These are phyloP conservation scores for Bombus confusus DNA, from an alignment of 1,140 invertebrate species.

Conservation along the genomic window DNA sequence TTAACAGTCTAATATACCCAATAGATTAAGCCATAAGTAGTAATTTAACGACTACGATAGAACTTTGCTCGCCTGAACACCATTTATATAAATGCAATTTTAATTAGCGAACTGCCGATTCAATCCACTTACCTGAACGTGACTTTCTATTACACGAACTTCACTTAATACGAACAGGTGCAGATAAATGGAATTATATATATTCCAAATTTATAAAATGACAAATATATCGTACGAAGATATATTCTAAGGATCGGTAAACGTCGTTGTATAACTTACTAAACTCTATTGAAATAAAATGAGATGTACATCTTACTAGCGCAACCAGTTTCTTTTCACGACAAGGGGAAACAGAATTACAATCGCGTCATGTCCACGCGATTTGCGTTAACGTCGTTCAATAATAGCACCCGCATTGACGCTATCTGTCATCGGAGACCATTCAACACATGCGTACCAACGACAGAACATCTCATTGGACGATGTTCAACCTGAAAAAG, in stretches of 20 bases:
- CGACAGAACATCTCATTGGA: constrained; percentile 38
- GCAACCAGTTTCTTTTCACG: constrained; percentile 2
- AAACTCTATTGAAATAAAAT: background rate
- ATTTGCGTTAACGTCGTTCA: constrained; percentile 47
- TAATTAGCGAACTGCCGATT: background rate
- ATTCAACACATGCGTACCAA: constrained; percentile 30
- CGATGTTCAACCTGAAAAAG: constrained; percentile 19
- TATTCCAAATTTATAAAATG: background rate
- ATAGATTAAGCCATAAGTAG: background rate
- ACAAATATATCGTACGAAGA: background rate
- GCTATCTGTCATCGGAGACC: constrained; percentile 69
- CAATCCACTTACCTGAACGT: background rate
- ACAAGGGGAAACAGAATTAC: constrained; percentile 41
- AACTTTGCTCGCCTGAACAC: background rate
- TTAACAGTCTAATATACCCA: background rate
- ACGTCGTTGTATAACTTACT: background rate
- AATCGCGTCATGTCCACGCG: constrained; percentile 34
- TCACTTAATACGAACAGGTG: too few relatives aligned
- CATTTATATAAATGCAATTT: background rate
- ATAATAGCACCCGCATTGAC: constrained; percentile 67
- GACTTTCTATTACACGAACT: too few relatives aligned
- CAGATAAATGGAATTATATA: too few relatives aligned
- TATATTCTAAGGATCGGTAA: background rate
- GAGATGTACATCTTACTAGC: background rate
- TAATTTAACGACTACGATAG: background rate